phyloP scores from a whole-genome alignment of 2,888 invertebrate species.

The Spialia ferax region DNA sequence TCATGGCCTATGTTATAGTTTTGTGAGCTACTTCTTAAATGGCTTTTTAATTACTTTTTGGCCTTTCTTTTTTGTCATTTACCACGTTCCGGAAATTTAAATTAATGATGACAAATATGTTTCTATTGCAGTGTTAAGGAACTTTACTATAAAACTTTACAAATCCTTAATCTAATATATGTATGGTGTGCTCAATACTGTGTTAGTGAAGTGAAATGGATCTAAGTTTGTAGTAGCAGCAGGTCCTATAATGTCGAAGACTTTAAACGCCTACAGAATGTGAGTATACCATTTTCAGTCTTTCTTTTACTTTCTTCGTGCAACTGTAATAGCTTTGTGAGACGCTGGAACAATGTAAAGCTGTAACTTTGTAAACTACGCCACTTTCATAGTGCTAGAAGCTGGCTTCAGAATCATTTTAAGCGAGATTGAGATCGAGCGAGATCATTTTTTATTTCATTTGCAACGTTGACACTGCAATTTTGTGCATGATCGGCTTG shows the following conservation, averaged over 20 bases:
- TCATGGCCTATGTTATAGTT: not conserved
- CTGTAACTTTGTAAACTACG: not conserved
- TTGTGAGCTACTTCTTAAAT: not conserved
- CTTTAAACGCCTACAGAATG: constrained; percentile 96
- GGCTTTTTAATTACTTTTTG: constrained; percentile 8
- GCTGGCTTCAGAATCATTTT: not conserved
- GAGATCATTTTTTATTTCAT: no score
- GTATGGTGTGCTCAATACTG: constrained; percentile 51
- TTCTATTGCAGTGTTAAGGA: constrained; percentile 1
- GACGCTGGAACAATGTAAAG: not conserved
- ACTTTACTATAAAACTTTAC: constrained; percentile 24
- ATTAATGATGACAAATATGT: not conserved
- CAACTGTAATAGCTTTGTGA: not conserved
- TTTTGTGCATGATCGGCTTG: not conserved
- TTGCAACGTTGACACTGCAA: no score
- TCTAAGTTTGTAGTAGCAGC: constrained; percentile 56
- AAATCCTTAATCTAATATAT: constrained; percentile 52
- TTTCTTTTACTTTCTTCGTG: not conserved
- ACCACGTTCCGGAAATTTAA: not conserved
- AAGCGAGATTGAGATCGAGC: no score
- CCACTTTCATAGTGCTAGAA: not conserved
- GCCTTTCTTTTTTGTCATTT: not conserved
- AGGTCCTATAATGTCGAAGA: constrained; percentile 91
- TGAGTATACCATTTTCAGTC: constrained; percentile 86
- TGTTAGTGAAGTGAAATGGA: constrained; percentile 72